phyloP scores from a whole-genome alignment of 2,888 invertebrate species.

The Cheiracanthium punctorium region DNA sequence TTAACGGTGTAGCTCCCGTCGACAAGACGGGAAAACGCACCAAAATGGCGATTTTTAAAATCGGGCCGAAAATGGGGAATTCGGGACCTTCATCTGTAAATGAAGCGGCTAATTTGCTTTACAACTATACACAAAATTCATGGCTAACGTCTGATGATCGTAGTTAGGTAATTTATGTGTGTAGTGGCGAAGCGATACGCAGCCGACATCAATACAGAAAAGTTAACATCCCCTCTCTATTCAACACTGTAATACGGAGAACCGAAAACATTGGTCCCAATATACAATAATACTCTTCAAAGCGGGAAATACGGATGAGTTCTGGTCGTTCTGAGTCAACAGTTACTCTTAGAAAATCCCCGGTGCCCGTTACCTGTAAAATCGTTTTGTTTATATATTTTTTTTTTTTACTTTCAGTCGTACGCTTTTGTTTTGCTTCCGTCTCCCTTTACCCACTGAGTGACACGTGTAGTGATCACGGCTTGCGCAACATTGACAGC shows the following conservation, averaged over 20 bases:
- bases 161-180: too few species aligned
- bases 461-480: not conserved
- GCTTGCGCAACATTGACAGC: not conserved
- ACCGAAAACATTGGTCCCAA: not conserved
- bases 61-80: too few species aligned
- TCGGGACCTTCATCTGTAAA: too few species aligned
- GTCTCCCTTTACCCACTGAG: not conserved
- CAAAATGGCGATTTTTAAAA: too few species aligned
- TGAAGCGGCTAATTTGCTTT: too few species aligned
- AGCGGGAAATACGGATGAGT: not conserved
- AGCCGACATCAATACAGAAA: not conserved
- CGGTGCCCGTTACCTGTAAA: not conserved
- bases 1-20: too few species aligned
- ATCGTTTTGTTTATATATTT: not conserved
- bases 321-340: not conserved
- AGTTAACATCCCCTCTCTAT: not conserved
- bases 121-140: too few species aligned
- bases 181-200: not conserved
- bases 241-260: not conserved
- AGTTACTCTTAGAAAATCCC: not conserved
- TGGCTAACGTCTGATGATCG: too few species aligned
- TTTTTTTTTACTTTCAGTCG: not conserved
- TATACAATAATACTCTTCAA: not conserved
- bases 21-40: too few species aligned
- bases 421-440: not conserved